Evolutionary conservation across 2,797 vertebrate genomes (phyloP).

Genomic region (Clarias platycephalus): DNA sequence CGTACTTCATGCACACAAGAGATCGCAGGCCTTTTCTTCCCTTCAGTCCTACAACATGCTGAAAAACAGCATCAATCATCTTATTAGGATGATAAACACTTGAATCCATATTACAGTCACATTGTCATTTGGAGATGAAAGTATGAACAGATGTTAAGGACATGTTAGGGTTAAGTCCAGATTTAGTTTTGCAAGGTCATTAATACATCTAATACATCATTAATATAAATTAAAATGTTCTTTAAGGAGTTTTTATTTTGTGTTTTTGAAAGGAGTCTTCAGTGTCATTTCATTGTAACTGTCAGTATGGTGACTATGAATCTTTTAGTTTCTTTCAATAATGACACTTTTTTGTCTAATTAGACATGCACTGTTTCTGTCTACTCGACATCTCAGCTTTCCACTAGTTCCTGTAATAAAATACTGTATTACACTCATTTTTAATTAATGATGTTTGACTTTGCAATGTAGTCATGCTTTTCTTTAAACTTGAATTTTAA

Average conservation of each 20-base stretch:
- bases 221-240: background rate
- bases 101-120: background rate
- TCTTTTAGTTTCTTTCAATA: background rate
- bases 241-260: background rate
- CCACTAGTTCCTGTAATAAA: background rate
- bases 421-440: background rate
- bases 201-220: background rate
- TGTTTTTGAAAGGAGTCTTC: background rate
- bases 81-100: background rate
- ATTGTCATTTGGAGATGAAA: background rate
- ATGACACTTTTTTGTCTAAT: background rate
- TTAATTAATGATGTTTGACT: background rate
- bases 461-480: background rate
- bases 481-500: background rate
- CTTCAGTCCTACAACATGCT: background rate
- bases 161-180: background rate
- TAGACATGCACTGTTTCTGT: background rate
- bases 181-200: background rate
- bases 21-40: background rate
- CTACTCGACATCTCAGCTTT: background rate
- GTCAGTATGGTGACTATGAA: background rate
- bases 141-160: background rate
- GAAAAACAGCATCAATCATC: slow-evolving; percentile 8
- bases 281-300: background rate
- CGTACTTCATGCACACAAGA: background rate